A percentile compares a stretch with the other conserved stretches of the same genome.
phyloP scores from a whole-genome alignment of 2,888 invertebrate genomes.

The Helicoverpa assulta region DNA sequence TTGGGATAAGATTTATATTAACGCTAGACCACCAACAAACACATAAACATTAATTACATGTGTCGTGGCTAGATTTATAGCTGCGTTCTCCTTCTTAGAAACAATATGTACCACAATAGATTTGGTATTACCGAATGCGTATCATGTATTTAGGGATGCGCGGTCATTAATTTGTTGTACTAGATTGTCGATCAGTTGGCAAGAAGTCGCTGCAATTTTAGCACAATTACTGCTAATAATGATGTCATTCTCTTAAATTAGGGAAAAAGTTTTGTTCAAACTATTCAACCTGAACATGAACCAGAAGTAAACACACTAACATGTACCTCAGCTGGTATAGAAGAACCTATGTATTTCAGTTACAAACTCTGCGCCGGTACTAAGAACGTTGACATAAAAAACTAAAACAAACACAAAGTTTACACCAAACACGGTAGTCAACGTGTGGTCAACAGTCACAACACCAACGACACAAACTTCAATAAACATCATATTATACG shows the following conservation, averaged over 20 bases:
- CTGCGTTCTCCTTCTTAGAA: constrained; percentile 52
- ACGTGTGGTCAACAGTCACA: not conserved
- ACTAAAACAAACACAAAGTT: not conserved
- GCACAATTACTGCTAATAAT: not conserved
- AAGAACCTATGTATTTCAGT: no score
- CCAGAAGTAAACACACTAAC: no score
- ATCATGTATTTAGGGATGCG: constrained; percentile 35
- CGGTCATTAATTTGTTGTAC: constrained; percentile 18
- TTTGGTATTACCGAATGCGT: constrained; percentile 28
- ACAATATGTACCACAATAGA: constrained; percentile 50
- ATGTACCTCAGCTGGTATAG: no score
- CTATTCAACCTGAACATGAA: no score
- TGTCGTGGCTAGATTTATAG: constrained; percentile 58
- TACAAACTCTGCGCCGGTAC: no score
- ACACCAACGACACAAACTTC: not conserved
- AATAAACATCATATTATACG: not conserved
- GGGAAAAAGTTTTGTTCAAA: not conserved
- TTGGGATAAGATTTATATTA: constrained; percentile 58
- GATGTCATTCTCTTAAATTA: not conserved
- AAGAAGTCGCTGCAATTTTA: constrained; percentile 2
- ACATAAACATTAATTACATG: constrained; percentile 60
- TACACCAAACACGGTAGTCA: not conserved
- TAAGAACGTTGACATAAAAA: no score
- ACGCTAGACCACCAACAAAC: constrained; percentile 61
- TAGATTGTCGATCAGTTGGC: constrained; percentile 13